Evolutionary conservation across 2,888 invertebrate species (phyloP), one percentile per base, ranked within the genome.

Genomic region (Parascotia fuliginaria): DNA sequence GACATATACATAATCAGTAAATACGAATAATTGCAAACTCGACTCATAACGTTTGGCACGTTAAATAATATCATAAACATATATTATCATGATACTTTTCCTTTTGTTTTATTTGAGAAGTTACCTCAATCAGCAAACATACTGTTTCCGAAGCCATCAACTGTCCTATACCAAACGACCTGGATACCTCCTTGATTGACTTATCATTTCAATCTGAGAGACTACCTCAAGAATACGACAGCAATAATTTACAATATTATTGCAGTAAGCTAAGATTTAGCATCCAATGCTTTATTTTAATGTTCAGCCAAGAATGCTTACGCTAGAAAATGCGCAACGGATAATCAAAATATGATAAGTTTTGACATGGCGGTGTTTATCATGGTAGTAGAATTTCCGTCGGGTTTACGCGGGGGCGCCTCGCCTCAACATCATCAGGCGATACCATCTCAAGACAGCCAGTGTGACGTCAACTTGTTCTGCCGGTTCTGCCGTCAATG

Each of bases 401-500:
- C 32, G 40, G 72, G 75, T 79, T 79, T 75, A 77, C 77, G 79
- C 73, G 83, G 81, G 80, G 78, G 81, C 82, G 78, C 73, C 72
- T 75, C 58, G 76, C 68, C 75, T 77, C 60, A 77, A 75, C 80
- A 81, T 85, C 83, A 81, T 76, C 79, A 68, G 57, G 34, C 66
- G 87, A 88, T 87, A 85, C 57, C 73, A 87, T 88, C 86, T 70
- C 55, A 61, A 60, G 61, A 62, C 65, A 55, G 58, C 47, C 60
- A 65, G 72, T 67, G 70, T 70, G 73, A 72, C 73, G 71, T 71
- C 66, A 70, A 59, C 57, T 76, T 71, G 79, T 77, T 77, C 73
- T 75, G 65, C 73, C 70, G 77, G 79, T 77, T 77, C 73, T 75
- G 65, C 73, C 70, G 77, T 82, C 82, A 84, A 76, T 87, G 73